Evolutionary conservation across 2,888 invertebrate genomes (phyloP), one percentile per base, ranked within the genome.

Genomic region (Zelleria hepariella): DNA sequence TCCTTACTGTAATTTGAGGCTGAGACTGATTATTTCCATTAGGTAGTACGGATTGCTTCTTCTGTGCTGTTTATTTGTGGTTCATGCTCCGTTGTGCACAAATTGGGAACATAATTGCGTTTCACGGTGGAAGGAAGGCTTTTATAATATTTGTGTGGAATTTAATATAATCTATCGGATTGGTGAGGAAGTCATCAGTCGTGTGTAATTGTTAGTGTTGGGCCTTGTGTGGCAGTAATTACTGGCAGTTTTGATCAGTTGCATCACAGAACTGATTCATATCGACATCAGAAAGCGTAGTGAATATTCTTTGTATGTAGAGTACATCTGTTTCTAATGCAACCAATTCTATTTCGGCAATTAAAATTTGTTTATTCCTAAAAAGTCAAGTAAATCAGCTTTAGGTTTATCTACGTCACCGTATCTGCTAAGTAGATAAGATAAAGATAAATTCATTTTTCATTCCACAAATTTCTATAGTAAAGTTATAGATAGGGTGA

Each of bases 41-140:
- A n/a, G n/a, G n/a, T n/a, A n/a, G 15, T 42, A 15, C 10, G 23
- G 51, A 3, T 42, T 42, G 32, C 32, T 42, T 42, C 32, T 42
- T 10, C 15, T 15, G 10, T 4, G 32, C 15, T 42, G 32, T 2
- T 42, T 15, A 42, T n/a, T n/a, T n/a, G 32, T 42, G 32, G 68
- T 70, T 75, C 75, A 82, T 80, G 83, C 69, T 72, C 65, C 62
- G 72, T 63, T 65, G 73, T 73, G 64, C 77, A 75, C 80, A 77
- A 82, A 84, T 83, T 83, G 77, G 58, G 61, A 53, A 51, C 32
- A 52, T 80, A 83, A 82, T 81, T 76, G 73, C 68, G 72, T 74
- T 57, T 70, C 68, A 76, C 71, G 76, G 74, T 73, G 73, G 69
- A 75, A 72, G 78, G 32, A 15, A 42, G 32, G 32, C 32, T 42